These are phyloP conservation scores for Paralichthys olivaceus DNA, from an alignment of 2,113 vertebrate genomes.

Conservation along the genomic window DNA sequence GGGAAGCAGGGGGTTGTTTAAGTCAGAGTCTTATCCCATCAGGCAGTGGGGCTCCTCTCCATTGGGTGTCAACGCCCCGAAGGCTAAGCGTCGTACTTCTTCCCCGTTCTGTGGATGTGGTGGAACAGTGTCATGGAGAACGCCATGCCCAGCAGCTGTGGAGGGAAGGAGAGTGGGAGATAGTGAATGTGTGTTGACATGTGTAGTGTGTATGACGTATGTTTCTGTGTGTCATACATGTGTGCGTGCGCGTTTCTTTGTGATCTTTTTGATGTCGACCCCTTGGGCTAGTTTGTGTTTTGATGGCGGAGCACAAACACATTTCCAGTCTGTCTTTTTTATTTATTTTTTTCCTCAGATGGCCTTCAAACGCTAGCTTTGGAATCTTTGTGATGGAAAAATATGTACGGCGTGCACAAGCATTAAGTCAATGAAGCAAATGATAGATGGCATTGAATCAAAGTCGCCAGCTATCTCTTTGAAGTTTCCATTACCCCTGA, in stretches of 20 bases:
- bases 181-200: slow-evolving; percentile 15
- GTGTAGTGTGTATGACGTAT: neutral
- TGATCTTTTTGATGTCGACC: slow-evolving; percentile 41
- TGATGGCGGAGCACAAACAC: neutral
- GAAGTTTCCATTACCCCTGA: slow-evolving; percentile 81
- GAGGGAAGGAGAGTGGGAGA: slow-evolving; percentile 44
- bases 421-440: slow-evolving; percentile 76
- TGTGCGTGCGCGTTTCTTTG: slow-evolving; percentile 5
- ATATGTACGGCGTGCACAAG: slow-evolving; percentile 44
- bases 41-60: slow-evolving; percentile 61
- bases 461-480: slow-evolving; percentile 72
- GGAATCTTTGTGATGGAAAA: slow-evolving; percentile 63
- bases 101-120: slow-evolving; percentile 97
- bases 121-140: slow-evolving; percentile 99
- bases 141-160: slow-evolving; percentile 98
- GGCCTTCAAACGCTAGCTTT: slow-evolving; percentile 40
- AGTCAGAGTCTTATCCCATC: slow-evolving; percentile 78
- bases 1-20: slow-evolving; percentile 21
- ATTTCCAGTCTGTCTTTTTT: neutral
- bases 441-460: slow-evolving; percentile 73
- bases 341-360: slow-evolving; percentile 14
- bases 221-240: neutral
- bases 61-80: neutral
- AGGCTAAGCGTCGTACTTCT: slow-evolving; percentile 96
- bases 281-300: slow-evolving; percentile 40